Percentiles rank a stretch among this genome's conserved stretches.
These are phyloP conservation scores for Anoplopoma fimbria DNA, from an alignment of 2,113 vertebrate genomes.

Conservation along the genomic window DNA sequence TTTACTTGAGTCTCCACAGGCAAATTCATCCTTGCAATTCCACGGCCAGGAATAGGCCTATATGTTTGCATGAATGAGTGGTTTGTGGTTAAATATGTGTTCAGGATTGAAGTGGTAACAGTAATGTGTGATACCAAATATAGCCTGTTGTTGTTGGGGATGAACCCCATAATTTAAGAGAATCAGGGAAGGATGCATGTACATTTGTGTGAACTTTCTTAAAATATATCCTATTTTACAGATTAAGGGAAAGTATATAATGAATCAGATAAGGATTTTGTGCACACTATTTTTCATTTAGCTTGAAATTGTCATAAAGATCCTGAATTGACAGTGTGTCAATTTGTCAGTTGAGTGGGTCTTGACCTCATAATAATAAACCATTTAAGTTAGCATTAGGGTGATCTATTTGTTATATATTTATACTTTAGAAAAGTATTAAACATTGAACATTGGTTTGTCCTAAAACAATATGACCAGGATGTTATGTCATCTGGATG, in stretches of 20 bases:
- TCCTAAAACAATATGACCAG: too few species aligned
- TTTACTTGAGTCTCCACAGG: neutral
- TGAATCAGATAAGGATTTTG: neutral
- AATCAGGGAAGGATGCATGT: constrained; percentile 27
- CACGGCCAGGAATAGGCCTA: neutral
- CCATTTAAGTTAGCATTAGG: neutral
- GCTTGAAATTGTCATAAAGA: too few species aligned
- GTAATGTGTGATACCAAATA: constrained; percentile 45
- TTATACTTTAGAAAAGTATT: neutral
- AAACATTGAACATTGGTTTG: too few species aligned
- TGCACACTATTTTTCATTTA: too few species aligned
- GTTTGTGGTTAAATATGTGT: constrained; percentile 23
- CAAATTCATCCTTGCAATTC: neutral
- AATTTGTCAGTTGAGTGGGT: too few species aligned
- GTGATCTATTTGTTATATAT: neutral
- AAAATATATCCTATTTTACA: neutral
- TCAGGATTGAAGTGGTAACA: constrained; percentile 21
- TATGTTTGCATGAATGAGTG: constrained; percentile 21
- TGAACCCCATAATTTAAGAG: constrained; percentile 38
- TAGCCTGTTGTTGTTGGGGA: constrained; percentile 36
- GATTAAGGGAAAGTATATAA: neutral
- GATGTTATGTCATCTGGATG: too few species aligned
- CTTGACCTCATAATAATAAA: too few species aligned
- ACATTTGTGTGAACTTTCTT: constrained; percentile 18
- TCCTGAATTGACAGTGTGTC: too few species aligned